Evolutionary conservation across 2,797 vertebrate species (phyloP).

Genomic region (Falco peregrinus): DNA sequence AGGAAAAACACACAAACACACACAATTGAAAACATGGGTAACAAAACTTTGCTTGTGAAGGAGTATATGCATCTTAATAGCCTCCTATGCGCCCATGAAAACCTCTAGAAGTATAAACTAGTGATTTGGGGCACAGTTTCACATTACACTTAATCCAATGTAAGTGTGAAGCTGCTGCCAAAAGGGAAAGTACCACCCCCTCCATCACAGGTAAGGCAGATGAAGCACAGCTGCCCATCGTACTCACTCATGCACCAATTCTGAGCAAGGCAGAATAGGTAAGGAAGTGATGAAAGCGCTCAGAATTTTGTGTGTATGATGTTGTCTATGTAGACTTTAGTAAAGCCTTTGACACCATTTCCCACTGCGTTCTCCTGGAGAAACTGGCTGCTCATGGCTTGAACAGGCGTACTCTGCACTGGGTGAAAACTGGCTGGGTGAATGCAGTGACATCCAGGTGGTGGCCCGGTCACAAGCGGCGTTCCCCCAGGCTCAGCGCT

Average conservation of each 20-base stretch:
- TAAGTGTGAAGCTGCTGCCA: constrained; percentile 14
- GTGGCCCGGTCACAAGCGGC: too few relatives aligned
- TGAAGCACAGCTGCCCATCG: accelerated
- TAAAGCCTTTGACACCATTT: background rate
- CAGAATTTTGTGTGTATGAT: background rate
- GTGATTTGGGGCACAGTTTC: constrained; percentile 48
- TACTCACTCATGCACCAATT: background rate
- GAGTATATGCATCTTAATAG: constrained; percentile 6
- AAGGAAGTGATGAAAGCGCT: background rate
- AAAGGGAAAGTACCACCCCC: background rate
- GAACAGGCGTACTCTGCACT: too few relatives aligned
- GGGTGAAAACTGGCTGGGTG: too few relatives aligned
- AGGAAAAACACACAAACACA: background rate
- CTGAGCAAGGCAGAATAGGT: background rate
- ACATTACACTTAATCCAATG: constrained; percentile 23
- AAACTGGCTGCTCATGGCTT: too few relatives aligned
- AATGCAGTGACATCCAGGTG: too few relatives aligned
- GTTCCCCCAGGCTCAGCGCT: too few relatives aligned
- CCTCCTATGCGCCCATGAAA: constrained; percentile 49
- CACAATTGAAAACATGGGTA: background rate
- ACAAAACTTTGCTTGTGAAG: background rate
- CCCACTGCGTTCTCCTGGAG: too few relatives aligned
- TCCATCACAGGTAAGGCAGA: background rate
- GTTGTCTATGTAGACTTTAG: background rate
- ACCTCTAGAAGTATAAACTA: constrained; percentile 63